A percentile compares a stretch with the other conserved stretches of the same genome.
Conservation (phyloP, 2,888 invertebrate species). For the Apamea anceps region DNA sequence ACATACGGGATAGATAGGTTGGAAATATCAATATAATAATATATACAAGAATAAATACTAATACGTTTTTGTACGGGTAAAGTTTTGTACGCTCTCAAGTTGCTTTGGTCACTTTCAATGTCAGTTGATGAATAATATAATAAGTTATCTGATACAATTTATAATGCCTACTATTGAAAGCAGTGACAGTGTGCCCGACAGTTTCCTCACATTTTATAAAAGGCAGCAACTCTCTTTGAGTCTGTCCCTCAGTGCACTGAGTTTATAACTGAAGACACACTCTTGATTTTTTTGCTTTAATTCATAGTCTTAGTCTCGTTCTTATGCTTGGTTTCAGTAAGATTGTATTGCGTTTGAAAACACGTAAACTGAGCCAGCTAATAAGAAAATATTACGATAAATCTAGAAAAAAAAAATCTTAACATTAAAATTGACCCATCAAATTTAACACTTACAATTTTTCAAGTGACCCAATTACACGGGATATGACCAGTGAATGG, state of each 20-base stretch:
- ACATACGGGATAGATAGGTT: background rate
- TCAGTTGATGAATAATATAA: background rate
- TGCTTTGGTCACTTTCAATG: background rate
- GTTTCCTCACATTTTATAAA: constrained; percentile 1
- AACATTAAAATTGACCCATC: background rate
- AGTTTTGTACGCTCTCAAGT: background rate
- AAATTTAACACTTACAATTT: constrained; percentile 29
- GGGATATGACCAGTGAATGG: constrained; percentile 82
- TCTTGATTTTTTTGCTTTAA: background rate
- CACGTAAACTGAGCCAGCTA: no score
- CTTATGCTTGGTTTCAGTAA: background rate
- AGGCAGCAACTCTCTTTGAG: background rate
- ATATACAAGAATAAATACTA: no score
- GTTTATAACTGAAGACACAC: background rate
- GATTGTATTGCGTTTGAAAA: background rate
- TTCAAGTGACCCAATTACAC: constrained; percentile 79
- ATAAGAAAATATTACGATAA: background rate
- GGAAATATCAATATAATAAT: no score
- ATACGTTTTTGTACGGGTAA: background rate
- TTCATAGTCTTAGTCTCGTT: background rate
- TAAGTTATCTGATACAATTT: background rate
- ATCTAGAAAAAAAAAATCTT: background rate
- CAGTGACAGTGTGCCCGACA: background rate
- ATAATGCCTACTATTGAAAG: background rate
- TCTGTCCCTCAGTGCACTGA: background rate